Percentiles rank a stretch among this genome's conserved stretches.
Evolutionary conservation across 2,113 vertebrate genomes (phyloP).

Genomic region (Zonotrichia leucophrys): DNA sequence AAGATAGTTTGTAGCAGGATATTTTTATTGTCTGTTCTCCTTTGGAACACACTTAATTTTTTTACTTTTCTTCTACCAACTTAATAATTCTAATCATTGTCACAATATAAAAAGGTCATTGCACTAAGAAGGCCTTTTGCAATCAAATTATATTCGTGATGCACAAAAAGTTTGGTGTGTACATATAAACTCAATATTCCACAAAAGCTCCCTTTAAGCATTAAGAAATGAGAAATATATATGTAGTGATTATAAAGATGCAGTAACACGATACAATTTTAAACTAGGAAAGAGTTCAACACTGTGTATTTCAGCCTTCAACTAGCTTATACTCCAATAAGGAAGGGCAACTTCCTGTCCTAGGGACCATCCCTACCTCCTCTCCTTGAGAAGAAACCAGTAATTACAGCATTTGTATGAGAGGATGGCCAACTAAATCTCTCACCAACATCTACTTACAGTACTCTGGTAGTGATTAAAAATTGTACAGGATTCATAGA

Average conservation of each 20-base stretch:
- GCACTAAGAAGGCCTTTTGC: neutral
- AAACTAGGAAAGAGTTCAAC: neutral
- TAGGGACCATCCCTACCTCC: neutral
- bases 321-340: neutral
- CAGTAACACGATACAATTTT: neutral
- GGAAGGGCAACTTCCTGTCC: neutral
- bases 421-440: neutral
- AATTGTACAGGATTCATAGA: neutral
- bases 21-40: neutral
- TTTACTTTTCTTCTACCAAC: neutral
- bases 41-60: neutral
- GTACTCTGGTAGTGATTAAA: neutral
- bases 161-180: accelerated
- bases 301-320: neutral
- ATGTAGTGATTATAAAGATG: neutral
- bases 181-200: neutral
- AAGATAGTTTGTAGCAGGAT: neutral
- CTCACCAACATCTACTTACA: neutral
- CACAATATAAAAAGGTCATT: neutral
- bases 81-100: neutral
- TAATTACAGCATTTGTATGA: neutral
- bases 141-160: neutral
- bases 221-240: neutral
- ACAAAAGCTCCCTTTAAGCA: neutral
- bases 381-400: neutral